phyloP scores from a whole-genome alignment of 2,888 invertebrate species.

The Dolichomitus sp. region DNA sequence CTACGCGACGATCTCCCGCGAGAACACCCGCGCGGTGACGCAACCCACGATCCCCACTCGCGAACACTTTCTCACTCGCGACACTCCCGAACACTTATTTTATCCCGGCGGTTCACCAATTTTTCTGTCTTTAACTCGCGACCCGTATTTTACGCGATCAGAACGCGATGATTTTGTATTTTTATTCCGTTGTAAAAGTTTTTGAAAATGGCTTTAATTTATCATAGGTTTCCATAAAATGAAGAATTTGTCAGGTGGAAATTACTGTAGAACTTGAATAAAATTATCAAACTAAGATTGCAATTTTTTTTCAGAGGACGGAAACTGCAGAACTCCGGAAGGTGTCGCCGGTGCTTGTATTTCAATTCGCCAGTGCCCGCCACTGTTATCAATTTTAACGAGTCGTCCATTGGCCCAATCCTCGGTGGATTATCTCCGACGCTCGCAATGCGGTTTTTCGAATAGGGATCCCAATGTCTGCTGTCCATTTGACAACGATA shows the following conservation, averaged over 20 bases:
- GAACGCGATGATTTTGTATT: too few relatives aligned
- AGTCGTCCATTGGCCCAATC: conserved; percentile 83
- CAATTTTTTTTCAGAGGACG: conserved; percentile 39
- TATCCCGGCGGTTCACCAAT: too few relatives aligned
- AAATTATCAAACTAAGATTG: neutral
- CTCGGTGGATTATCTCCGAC: conserved; percentile 87
- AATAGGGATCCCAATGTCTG: conserved; percentile 89
- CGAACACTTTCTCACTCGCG: too few relatives aligned
- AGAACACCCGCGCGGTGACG: too few relatives aligned
- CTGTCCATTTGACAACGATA: conserved; percentile 74
- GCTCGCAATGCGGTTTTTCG: conserved; percentile 90
- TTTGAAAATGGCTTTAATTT: too few relatives aligned
- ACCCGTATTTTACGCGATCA: too few relatives aligned
- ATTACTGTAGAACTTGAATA: neutral
- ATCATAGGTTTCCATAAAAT: too few relatives aligned
- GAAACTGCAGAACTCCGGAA: conserved; percentile 86
- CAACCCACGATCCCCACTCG: too few relatives aligned
- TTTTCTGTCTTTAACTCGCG: too few relatives aligned
- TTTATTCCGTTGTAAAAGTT: too few relatives aligned
- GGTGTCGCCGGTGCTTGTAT: conserved; percentile 86
- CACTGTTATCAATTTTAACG: conserved; percentile 85
- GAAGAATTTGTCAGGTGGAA: neutral
- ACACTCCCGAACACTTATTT: too few relatives aligned
- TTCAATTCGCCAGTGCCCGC: conserved; percentile 86
- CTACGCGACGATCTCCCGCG: too few relatives aligned